Conservation (phyloP, 2,888 invertebrate genomes). For the Litoditis marina region DNA sequence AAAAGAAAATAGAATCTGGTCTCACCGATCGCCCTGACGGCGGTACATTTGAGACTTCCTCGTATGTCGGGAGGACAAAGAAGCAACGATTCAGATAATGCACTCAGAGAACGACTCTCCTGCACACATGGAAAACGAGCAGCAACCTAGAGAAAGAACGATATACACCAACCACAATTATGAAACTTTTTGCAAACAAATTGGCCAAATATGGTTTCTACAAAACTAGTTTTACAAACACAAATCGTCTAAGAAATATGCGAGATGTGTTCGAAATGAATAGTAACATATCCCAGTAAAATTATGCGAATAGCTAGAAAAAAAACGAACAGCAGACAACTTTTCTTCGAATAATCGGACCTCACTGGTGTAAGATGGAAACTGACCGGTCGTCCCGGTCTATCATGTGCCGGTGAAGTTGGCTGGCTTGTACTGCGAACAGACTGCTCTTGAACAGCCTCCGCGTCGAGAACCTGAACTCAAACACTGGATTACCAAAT, state of each 20-base stretch:
- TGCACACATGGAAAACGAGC: constrained; percentile 6
- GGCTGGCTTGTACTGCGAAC: neutral
- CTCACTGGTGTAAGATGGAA: no score
- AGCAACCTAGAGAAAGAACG: constrained; percentile 4
- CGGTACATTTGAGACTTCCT: constrained; percentile 23
- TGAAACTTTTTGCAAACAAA: no score
- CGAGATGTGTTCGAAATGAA: no score
- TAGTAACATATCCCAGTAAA: no score
- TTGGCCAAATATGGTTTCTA: no score
- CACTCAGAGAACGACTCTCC: neutral
- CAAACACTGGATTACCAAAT: neutral
- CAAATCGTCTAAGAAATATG: no score
- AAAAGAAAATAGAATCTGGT: neutral
- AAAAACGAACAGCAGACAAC: no score
- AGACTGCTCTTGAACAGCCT: constrained; percentile 4
- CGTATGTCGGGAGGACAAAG: neutral
- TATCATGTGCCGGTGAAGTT: constrained; percentile 3
- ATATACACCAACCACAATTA: neutral
- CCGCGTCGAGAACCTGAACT: constrained; percentile 13
- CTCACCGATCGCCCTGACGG: constrained; percentile 30
- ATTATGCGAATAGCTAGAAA: no score
- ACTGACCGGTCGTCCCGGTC: constrained; percentile 9
- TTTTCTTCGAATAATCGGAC: no score
- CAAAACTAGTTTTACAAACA: no score
- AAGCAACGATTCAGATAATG: neutral